A percentile compares a stretch with the other conserved stretches of the same genome.
These are phyloP conservation scores for Sisyra nigra DNA, from an alignment of 2,888 invertebrate species.

Conservation along the genomic window DNA sequence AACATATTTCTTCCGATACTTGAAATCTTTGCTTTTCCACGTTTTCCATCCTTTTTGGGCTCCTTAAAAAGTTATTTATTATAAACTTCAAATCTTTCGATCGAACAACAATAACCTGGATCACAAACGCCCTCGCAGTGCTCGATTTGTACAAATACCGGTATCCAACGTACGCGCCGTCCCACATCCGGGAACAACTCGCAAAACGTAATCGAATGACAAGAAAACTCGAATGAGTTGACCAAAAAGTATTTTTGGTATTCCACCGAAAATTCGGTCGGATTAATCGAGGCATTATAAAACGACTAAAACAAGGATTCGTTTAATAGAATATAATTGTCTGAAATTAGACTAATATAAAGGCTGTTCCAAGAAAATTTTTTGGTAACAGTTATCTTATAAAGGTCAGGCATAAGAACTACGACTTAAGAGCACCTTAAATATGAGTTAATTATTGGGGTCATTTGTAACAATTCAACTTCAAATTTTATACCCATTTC, in stretches of 20 bases:
- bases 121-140: constrained; percentile 25
- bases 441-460: no score
- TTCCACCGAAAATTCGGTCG: not conserved
- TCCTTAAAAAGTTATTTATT: constrained; percentile 16
- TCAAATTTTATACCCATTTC: no score
- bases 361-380: no score
- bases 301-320: no score
- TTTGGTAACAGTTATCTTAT: not conserved
- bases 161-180: constrained; percentile 28
- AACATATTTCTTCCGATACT: constrained; percentile 31
- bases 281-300: not conserved
- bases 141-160: constrained; percentile 30
- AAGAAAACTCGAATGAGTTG: constrained; percentile 21
- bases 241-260: not conserved
- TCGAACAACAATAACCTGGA: constrained; percentile 17
- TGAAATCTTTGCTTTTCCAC: constrained; percentile 26
- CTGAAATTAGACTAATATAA: no score
- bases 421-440: no score
- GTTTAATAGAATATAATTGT: no score
- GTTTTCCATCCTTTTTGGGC: constrained; percentile 26
- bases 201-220: constrained; percentile 28
- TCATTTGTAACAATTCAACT: no score
- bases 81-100: not conserved
- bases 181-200: constrained; percentile 30
- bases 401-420: no score